Base-by-base conservation (phyloP, 2,113 vertebrate genomes). In the Heteronetta atricapilla region DNA sequence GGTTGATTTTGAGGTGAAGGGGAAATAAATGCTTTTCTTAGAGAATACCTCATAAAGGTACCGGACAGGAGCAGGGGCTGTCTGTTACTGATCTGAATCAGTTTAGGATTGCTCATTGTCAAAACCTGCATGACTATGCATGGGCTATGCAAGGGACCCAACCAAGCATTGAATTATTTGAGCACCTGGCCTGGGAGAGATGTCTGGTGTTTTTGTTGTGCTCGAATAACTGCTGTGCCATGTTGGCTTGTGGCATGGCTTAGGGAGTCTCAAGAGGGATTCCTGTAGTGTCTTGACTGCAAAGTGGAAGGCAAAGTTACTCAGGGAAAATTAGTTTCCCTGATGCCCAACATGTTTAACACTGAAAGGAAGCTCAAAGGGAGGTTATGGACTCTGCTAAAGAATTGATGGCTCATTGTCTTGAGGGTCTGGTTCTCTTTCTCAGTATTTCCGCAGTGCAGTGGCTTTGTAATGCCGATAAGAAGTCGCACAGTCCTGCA, bases 391-490 rank as follows among this genome's bases (percentile, higher is more conserved):
- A 17, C 36, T 89, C 52, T 93, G 67, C 2, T 6, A 33, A 67
- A 29, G 46, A 63, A 10, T 15, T 6, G 5, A 3, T 64, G 33
- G 21, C 59, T 86, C 22, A 19, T 22, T 52, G 29, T 76, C 25
- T 23, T 3, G 1, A 5, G 34, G 11, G 4, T 66, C 50, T 87
- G 52, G 1, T 50, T 52, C 79, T 50, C 53, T 86, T 55, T 81
- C 4, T 58, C 86, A 99, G 99, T 94, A 99, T 99, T 88, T 99
- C 99, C 0, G 99, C 99, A 1, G 98, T 99, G 88, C 99, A 99
- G 96, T 99, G 99, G 99, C 98, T 99, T 56, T 99, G 99, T 88
- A 99, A 99, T 3, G 99, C 99, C 0, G 99, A 99, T 90, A 99
- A 99, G 97, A 99, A 98, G 84, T 98, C 97, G 0, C 99, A 99